Percentiles rank a stretch among this genome's conserved stretches.
These are phyloP conservation scores for Cynocephalus volans DNA, from an alignment of 2,113 vertebrate species.

Conservation along the genomic window DNA sequence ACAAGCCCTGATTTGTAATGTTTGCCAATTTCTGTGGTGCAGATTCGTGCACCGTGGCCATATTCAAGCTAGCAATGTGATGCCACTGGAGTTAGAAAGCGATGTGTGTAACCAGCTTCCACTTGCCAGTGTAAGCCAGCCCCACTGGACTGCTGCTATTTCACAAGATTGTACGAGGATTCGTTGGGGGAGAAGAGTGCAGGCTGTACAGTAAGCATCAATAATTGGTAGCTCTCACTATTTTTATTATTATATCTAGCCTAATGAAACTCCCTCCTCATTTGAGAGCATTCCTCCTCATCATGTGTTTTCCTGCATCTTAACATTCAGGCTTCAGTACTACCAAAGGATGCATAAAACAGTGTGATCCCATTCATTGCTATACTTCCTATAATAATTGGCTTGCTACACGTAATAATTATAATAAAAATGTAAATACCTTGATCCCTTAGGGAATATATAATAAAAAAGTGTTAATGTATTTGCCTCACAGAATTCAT, in stretches of 20 bases:
- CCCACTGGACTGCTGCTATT: neutral
- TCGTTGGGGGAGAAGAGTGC: neutral
- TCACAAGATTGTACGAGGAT: neutral
- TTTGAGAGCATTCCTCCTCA: slow-evolving; percentile 44
- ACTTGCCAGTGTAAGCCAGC: neutral
- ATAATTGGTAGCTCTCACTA: slow-evolving; percentile 9
- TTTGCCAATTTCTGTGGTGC: neutral
- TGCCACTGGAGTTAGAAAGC: neutral
- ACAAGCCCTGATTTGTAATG: neutral
- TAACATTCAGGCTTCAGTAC: slow-evolving; percentile 47
- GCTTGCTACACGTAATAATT: slow-evolving; percentile 75
- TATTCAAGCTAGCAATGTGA: neutral
- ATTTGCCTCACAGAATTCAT: slow-evolving; percentile 67
- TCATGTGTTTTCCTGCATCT: slow-evolving; percentile 64
- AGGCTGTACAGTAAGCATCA: neutral
- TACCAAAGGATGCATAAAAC: slow-evolving; percentile 72
- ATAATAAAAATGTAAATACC: slow-evolving; percentile 81
- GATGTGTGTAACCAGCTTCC: neutral
- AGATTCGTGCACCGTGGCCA: neutral
- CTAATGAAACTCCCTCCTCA: neutral
- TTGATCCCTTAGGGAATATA: slow-evolving; percentile 62
- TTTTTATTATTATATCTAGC: slow-evolving; percentile 33
- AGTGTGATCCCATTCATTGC: slow-evolving; percentile 56
- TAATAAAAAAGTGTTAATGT: slow-evolving; percentile 50
- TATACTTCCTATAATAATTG: slow-evolving; percentile 72